Evolutionary conservation across 2,113 vertebrate species (phyloP), one percentile per base, ranked within the genome.

Genomic region (Urocitellus parryii): DNA sequence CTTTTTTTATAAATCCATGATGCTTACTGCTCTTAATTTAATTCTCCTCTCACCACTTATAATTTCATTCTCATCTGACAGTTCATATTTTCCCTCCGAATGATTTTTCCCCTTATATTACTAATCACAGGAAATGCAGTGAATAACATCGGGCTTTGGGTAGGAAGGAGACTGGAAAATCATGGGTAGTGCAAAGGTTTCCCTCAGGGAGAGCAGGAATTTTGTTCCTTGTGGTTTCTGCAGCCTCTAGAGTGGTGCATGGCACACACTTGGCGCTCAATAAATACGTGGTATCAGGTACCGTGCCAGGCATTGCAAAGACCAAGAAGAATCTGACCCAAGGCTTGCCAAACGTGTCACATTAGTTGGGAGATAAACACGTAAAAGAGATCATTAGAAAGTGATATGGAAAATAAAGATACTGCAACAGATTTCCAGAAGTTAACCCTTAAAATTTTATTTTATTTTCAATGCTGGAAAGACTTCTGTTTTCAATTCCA

Each of bases 1-100:
- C 97, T 98, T 98, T 97, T 97, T 98, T 97, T 96, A 97, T 97
- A 98, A 98, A 97, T 96, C 95, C 95, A 97, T 92, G 97, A 98
- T 97, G 97, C 97, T 97, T 97, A 97, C 97, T 97, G 97, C 95
- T 98, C 97, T 98, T 97, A 97, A 98, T 98, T 97, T 97, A 97
- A 97, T 98, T 98, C 97, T 96, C 97, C 96, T 97, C 97, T 97
- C 96, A 97, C 93, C 94, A 98, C 96, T 98, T 97, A 97, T 97
- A 97, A 97, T 98, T 97, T 97, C 97, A 97, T 98, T 97, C 97
- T 97, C 97, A 96, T 96, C 91, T 97, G 97, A 97, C 97, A 98
- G 97, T 97, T 98, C 95, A 95, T 97, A 97, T 97, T 97, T 98
- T 97, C 97, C 97, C 97, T 98, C 83, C 58, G 90, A 97, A 94